A percentile compares a stretch with the other conserved stretches of the same genome.
phyloP scores from a whole-genome alignment of 2,888 invertebrate species.

The Argyra leucocephala region DNA sequence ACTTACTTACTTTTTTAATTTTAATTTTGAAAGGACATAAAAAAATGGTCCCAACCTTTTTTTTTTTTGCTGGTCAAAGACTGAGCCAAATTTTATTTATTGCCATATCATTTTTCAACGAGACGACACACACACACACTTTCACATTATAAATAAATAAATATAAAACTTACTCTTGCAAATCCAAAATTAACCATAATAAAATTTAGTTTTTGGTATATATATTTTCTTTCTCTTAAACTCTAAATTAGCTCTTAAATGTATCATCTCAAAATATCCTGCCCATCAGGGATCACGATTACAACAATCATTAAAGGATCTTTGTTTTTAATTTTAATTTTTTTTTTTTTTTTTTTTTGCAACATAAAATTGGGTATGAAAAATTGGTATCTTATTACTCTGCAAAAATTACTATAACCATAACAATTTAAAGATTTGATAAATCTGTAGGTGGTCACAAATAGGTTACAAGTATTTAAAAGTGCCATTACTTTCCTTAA shows the following conservation, averaged over 20 bases:
- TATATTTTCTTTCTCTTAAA: too few species aligned
- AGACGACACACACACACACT: too few species aligned
- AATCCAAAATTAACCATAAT: too few species aligned
- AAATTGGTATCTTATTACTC: background rate
- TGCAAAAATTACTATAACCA: background rate
- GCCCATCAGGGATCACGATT: background rate
- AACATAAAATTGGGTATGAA: background rate
- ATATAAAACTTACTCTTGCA: too few species aligned
- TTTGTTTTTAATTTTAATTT: background rate
- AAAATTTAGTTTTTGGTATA: too few species aligned
- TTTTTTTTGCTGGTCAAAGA: background rate
- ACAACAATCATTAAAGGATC: background rate
- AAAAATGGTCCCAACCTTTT: too few species aligned
- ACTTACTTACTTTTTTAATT: too few species aligned
- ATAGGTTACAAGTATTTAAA: background rate
- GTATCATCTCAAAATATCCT: background rate
- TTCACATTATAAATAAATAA: too few species aligned
- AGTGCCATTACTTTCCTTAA: background rate
- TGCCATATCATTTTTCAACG: background rate
- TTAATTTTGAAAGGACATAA: too few species aligned
- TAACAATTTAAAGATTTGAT: background rate
- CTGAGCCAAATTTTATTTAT: background rate
- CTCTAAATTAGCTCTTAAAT: constrained; percentile 2
- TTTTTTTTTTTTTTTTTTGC: background rate
- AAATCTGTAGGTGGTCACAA: constrained; percentile 4